phyloP scores from a whole-genome alignment of 2,113 vertebrate genomes.

The Hippocampus mohnikei region DNA sequence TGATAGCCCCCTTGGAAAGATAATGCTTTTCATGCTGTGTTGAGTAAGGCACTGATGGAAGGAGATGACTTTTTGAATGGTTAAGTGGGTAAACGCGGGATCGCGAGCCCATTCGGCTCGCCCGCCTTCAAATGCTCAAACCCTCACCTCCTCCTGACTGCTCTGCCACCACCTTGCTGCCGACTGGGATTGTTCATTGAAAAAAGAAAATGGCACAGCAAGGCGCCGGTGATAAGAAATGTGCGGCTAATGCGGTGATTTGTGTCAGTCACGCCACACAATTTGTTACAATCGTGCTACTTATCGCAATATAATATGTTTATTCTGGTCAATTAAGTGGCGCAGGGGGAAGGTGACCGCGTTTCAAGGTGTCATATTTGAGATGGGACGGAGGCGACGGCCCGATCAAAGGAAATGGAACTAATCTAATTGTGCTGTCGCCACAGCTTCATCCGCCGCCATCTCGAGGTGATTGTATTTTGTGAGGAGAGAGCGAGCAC shows the following conservation, averaged over 20 bases:
- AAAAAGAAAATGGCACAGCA: constrained; percentile 54
- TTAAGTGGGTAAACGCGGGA: constrained; percentile 69
- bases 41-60: constrained; percentile 59
- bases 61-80: constrained; percentile 74
- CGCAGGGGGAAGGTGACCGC: constrained; percentile 52
- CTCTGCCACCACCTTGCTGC: constrained; percentile 31
- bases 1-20: constrained; percentile 67
- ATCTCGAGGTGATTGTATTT: constrained; percentile 38
- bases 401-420: constrained; percentile 70
- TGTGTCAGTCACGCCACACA: constrained; percentile 72
- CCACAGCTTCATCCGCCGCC: constrained; percentile 24
- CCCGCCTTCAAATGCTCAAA: constrained; percentile 55
- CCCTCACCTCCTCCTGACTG: constrained; percentile 9
- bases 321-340: constrained; percentile 76
- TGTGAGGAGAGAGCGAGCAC: constrained; percentile 20
- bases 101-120: constrained; percentile 51
- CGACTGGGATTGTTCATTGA: constrained; percentile 68
- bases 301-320: constrained; percentile 76
- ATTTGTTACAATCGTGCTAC: constrained; percentile 73
- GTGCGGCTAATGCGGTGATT: constrained; percentile 71
- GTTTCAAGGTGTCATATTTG: constrained; percentile 64
- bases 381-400: constrained; percentile 50
- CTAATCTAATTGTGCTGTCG: constrained; percentile 67
- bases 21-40: constrained; percentile 66
- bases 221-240: constrained; percentile 67